These are phyloP conservation scores for Oryzias celebensis DNA, from an alignment of 2,113 vertebrate genomes.

Conservation along the genomic window DNA sequence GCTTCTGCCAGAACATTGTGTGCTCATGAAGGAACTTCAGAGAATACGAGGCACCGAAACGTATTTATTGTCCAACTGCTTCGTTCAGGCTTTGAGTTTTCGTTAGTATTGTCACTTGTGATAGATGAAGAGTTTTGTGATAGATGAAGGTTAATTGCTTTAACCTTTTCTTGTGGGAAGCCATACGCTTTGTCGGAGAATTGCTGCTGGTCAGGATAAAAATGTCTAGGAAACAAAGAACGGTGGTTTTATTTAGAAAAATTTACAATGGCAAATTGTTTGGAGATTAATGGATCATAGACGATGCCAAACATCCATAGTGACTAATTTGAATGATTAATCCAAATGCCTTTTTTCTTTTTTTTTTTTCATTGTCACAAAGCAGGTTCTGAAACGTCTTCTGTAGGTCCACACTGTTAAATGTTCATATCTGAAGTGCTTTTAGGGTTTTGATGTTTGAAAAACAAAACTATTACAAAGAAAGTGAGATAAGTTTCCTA, in stretches of 20 bases:
- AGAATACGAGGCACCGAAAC: constrained; percentile 38
- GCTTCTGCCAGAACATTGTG: constrained; percentile 31
- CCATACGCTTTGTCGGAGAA: constrained; percentile 59
- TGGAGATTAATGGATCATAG: constrained; percentile 8
- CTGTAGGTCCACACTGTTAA: too few relatives aligned
- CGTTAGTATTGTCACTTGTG: constrained; percentile 48
- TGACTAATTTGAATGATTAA: constrained; percentile 4
- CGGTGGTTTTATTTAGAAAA: constrained; percentile 23
- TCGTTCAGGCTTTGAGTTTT: constrained; percentile 37
- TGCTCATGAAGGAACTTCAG: constrained; percentile 34
- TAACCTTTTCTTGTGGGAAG: constrained; percentile 56
- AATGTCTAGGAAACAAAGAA: constrained; percentile 32
- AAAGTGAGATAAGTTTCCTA: too few relatives aligned
- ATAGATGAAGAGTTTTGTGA: constrained; percentile 59
- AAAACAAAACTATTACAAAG: too few relatives aligned
- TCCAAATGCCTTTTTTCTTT: neutral
- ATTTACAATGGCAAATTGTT: constrained; percentile 25
- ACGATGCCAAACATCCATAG: constrained; percentile 11
- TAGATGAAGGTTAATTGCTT: constrained; percentile 49
- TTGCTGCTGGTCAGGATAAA: constrained; percentile 69
- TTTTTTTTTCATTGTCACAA: constrained; percentile 1
- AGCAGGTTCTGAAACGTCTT: too few relatives aligned
- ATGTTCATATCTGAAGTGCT: too few relatives aligned
- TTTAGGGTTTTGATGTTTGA: too few relatives aligned
- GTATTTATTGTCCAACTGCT: constrained; percentile 37